A percentile compares a stretch with the other conserved stretches of the same genome.
phyloP scores from a whole-genome alignment of 23 tunicate genomes.

The Aplidium turbinatum region DNA sequence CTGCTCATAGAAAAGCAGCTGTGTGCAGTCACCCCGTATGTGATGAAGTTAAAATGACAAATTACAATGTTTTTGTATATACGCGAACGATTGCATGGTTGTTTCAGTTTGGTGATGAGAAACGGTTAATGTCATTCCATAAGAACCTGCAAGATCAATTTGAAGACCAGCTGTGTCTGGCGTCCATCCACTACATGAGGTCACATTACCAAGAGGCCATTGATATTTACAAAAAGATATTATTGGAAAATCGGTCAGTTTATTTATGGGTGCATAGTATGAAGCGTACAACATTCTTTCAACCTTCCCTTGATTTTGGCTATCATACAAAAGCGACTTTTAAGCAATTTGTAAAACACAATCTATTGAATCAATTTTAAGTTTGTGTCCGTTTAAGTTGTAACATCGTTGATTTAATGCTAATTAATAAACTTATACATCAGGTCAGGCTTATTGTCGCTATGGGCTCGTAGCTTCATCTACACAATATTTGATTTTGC shows the following conservation, averaged over 20 bases:
- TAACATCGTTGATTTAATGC: no score
- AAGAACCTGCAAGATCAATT: conserved; percentile 85
- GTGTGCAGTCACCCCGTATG: not conserved
- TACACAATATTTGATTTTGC: not conserved
- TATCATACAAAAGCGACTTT: no score
- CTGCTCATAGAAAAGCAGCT: no score
- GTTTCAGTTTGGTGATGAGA: conserved; percentile 88
- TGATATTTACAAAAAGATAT: conserved; percentile 90
- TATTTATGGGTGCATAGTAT: no score
- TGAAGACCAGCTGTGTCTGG: conserved; percentile 97
- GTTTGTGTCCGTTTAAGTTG: no score
- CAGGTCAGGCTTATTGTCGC: no score
- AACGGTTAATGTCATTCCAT: conserved; percentile 72
- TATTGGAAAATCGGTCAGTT: conserved; percentile 84
- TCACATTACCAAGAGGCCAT: conserved; percentile 98
- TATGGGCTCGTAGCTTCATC: no score
- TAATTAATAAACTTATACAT: no score
- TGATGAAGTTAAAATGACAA: not conserved
- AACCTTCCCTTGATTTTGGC: no score
- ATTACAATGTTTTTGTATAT: not conserved
- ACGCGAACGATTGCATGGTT: not conserved
- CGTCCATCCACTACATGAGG: conserved; percentile 99
- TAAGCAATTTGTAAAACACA: no score
- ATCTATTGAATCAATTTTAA: no score
- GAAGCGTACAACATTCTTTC: no score